Base-by-base conservation (phyloP, 2,797 vertebrate species). In the Aselliscus stoliczkanus region DNA sequence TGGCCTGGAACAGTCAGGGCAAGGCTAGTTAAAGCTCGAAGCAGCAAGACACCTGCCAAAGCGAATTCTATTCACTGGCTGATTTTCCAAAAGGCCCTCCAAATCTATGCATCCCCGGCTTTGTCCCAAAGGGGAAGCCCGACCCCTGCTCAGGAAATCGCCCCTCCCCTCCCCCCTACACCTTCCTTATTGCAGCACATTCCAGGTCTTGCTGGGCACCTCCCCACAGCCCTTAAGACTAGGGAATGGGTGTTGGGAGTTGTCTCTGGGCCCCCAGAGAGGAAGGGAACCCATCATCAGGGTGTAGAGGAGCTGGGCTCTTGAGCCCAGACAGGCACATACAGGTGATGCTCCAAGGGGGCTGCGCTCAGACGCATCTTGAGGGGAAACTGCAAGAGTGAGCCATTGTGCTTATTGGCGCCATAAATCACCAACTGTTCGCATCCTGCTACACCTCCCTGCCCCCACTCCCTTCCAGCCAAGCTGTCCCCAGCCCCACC, bases 401-500 rank as follows among this genome's bases (percentile, higher is more conserved):
- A 97, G 97, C 97, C 93, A 69, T 97, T 97, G 97, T 97, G 97
- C 97, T 98, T 98, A 98, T 98, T 98, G 98, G 97, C 56, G 82
- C 96, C 42, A 98, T 98, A 98, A 98, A 98, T 98, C 98, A 98
- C 96, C 98, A 88, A 89, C 97, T 90, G 95, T 96, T 98, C 95
- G 83, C 95, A 94, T 98, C 97, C 97, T 97, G 92, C 98, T 94
- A 95, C 94, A 97, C 96, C 97, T 98, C 97, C 83, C 94, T 94
- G 96, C 84, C 89, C 90, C 77, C 13, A 5, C 84, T 86, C 47
- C 88, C 87, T 92, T 88, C 77, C 85, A 93, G 80, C 58, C 90
- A 94, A 92, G 86, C 93, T 79, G 82, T 93, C 94, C 84, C 95
- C 90, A 54, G 77, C 60, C 76, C 52, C 52, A 69, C 39, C 42